A percentile compares a stretch with the other conserved stretches of the same genome.
Evolutionary conservation across 2,888 invertebrate species (phyloP).

Genomic region (Tribolium freemani): DNA sequence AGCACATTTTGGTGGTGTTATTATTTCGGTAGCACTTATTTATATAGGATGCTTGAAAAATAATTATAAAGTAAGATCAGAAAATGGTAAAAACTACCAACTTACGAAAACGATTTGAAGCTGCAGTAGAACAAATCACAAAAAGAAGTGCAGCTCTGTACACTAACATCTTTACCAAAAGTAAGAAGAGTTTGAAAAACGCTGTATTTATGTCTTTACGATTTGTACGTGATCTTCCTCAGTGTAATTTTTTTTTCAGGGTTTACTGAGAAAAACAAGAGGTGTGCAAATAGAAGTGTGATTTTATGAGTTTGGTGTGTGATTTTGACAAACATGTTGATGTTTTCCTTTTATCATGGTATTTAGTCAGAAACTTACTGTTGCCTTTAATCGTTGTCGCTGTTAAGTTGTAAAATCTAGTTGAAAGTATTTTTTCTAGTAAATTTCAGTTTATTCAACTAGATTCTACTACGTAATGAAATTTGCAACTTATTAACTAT

Average conservation of each 20-base stretch:
- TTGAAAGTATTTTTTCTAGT: too few relatives aligned
- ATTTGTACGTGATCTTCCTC: too few relatives aligned
- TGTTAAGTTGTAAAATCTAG: too few relatives aligned
- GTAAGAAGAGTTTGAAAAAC: not conserved
- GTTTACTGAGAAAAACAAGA: not conserved
- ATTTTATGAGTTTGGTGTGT: too few relatives aligned
- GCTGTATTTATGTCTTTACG: not conserved
- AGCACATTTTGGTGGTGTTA: slow-evolving; percentile 74
- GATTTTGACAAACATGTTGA: too few relatives aligned
- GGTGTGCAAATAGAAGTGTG: too few relatives aligned
- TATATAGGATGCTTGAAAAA: slow-evolving; percentile 74
- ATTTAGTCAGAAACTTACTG: too few relatives aligned
- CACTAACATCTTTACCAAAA: not conserved
- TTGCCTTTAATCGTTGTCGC: too few relatives aligned
- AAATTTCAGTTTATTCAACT: too few relatives aligned
- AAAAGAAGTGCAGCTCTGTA: not conserved
- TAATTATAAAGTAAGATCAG: not conserved
- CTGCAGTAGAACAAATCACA: not conserved
- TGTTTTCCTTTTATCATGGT: too few relatives aligned
- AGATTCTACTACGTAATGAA: too few relatives aligned
- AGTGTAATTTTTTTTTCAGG: not conserved
- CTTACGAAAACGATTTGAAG: slow-evolving; percentile 13
- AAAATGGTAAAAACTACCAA: not conserved
- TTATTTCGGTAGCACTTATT: slow-evolving; percentile 76
- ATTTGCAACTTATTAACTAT: too few relatives aligned